Percentiles rank a stretch among this genome's conserved stretches.
phyloP scores from a whole-genome alignment of 2,888 invertebrate species.

The Cephus nigrinus region DNA sequence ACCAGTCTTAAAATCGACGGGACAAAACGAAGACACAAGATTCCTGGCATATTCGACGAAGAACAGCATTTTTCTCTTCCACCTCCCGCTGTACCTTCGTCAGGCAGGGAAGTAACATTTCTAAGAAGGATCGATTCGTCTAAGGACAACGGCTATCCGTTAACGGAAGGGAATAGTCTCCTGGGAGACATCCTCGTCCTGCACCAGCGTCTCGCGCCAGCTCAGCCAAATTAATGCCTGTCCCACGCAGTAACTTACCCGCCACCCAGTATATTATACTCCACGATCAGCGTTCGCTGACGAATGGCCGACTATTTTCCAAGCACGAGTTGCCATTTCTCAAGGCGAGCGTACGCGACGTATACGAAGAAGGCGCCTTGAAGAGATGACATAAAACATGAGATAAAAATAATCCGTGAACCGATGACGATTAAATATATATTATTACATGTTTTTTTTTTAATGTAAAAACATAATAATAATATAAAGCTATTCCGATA shows the following conservation, averaged over 20 bases:
- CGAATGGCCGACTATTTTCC: constrained; percentile 25
- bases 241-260: constrained; percentile 42
- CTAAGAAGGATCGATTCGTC: constrained; percentile 56
- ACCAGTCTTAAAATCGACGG: no score
- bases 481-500: no score
- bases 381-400: no score
- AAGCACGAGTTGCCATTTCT: constrained; percentile 16
- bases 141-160: constrained; percentile 53
- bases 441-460: no score
- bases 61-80: no score
- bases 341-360: constrained; percentile 4
- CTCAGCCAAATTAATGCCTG: constrained; percentile 61
- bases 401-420: background rate
- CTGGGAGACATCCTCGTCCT: constrained; percentile 48
- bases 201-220: constrained; percentile 44
- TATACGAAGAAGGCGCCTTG: no score
- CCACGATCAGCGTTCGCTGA: constrained; percentile 27
- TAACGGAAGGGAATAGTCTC: constrained; percentile 58
- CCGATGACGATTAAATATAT: background rate
- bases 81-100: constrained; percentile 6
- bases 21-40: no score
- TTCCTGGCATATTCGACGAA: no score
- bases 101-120: background rate
- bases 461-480: no score
- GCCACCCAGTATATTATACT: constrained; percentile 29